Conservation (phyloP, 2,797 vertebrate species). For the Acrossocheilus wenchowensis region DNA sequence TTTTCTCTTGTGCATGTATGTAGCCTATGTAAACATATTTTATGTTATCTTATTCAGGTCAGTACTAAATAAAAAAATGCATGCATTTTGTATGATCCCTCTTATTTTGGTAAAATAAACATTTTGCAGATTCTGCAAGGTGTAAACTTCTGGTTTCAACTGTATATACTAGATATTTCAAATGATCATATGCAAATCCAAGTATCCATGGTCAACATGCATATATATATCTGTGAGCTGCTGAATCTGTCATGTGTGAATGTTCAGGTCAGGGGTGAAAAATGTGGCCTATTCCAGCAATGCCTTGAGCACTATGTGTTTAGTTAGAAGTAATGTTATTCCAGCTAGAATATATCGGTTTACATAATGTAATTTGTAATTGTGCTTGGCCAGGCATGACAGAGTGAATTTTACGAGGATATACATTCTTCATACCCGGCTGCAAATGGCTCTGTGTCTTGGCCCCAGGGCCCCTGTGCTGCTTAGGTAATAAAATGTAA, state of each 20-base stretch:
- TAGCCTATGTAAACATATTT: too few species aligned
- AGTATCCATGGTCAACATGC: background rate
- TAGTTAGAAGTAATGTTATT: conserved; percentile 61
- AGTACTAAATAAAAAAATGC: too few species aligned
- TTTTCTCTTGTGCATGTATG: too few species aligned
- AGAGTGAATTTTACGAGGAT: conserved; percentile 67
- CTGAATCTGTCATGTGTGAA: conserved; percentile 45
- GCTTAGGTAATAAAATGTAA: conserved; percentile 66
- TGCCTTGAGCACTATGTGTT: conserved; percentile 49
- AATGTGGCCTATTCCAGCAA: conserved; percentile 42
- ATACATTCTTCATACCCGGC: conserved; percentile 59
- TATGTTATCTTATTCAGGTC: too few species aligned
- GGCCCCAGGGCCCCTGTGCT: conserved; percentile 58
- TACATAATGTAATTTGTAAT: conserved; percentile 67
- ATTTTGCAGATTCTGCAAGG: too few species aligned
- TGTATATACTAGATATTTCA: too few species aligned
- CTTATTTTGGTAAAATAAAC: too few species aligned
- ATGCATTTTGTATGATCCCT: too few species aligned
- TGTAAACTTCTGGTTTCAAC: too few species aligned
- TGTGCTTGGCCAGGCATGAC: conserved; percentile 64
- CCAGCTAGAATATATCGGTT: conserved; percentile 60
- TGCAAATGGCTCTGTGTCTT: conserved; percentile 64
- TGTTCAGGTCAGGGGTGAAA: conserved; percentile 50
- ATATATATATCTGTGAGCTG: conserved; percentile 2
- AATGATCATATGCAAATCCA: background rate